These are phyloP conservation scores for Trichonephila inaurata DNA, from an alignment of 1,140 invertebrate species.

Conservation along the genomic window DNA sequence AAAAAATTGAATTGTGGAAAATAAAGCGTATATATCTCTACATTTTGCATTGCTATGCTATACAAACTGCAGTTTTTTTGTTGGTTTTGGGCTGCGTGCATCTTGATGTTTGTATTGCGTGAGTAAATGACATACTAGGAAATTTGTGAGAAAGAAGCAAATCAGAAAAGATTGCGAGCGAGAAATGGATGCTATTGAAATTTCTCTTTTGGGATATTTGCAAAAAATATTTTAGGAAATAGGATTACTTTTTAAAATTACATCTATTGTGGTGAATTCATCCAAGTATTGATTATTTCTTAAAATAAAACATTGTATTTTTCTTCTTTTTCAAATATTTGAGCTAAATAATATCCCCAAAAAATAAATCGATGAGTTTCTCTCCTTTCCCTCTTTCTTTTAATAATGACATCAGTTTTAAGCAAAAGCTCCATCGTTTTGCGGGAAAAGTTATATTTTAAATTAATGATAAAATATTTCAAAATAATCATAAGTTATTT, in stretches of 20 bases:
- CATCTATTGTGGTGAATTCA: neutral
- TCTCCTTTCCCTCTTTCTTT: too few species aligned
- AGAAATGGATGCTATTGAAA: neutral
- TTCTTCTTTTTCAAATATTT: too few species aligned
- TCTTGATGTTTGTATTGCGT: constrained; percentile 23
- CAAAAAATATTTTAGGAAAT: neutral
- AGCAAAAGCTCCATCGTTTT: too few species aligned
- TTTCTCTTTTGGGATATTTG: neutral
- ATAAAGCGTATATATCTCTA: neutral
- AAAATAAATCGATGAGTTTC: too few species aligned
- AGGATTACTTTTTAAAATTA: constrained; percentile 9
- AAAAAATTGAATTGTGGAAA: constrained; percentile 22
- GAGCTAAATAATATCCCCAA: too few species aligned
- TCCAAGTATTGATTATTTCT: neutral
- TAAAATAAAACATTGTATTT: neutral
- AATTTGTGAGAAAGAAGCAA: neutral
- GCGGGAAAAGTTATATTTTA: too few species aligned
- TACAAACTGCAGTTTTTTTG: neutral
- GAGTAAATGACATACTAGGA: constrained; percentile 29
- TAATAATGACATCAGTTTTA: too few species aligned
- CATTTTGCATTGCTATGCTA: neutral
- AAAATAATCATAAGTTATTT: too few species aligned
- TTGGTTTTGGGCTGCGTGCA: neutral
- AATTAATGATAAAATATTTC: too few species aligned
- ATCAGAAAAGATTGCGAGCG: neutral